Base-by-base conservation (phyloP, 1,140 invertebrate genomes). In the Zaprionus capensis region DNA sequence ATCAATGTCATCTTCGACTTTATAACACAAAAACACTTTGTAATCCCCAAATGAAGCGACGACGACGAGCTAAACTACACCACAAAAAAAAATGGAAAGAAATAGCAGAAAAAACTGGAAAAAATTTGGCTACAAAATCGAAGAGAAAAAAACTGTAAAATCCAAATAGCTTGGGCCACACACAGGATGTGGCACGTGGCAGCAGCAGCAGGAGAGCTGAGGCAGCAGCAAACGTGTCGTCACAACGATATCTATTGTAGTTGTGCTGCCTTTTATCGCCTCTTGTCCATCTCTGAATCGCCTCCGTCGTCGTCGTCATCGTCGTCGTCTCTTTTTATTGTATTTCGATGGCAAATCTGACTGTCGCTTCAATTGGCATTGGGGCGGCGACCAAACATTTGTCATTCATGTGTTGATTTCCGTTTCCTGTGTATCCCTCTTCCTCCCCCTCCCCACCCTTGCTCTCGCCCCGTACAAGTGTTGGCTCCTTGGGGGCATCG, bases 381-480 rank as follows among this genome's bases (percentile, higher is more conserved):
- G n/a, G n/a, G 24, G 17, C 38, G 41, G 41, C 28, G 31, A 65
- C 72, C 65, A 78, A 86, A 85, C 90, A 91, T 91, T 91, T 91
- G 90, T 91, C 90, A 91, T 91, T 91, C 85, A 91, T 91, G 90
- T 91, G 90, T 90, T 91, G 90, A 91, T 91, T 91, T 91, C 88
- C 90, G 90, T 91, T 85, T 84, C 86, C 86, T 83, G 80, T 76
- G 53, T 17, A 14, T 26, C n/a, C 1, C 28, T 28, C 7, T 0
- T 1, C 4, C 15, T 1, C 11, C 7, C 15, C 58, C 6, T 17
- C 1, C 1, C 6, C 11, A 5, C 5, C 17, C 14, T 5, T 6
- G 5, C 59, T 17, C 53, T 61, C 28, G 61, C 36, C 24, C 41
- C 61, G 3, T 3, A 58, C 69, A 84, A 91, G 90, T 91, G 90